phyloP scores from a whole-genome alignment of 2,888 invertebrate genomes.

The Chrysomela aeneicollis region DNA sequence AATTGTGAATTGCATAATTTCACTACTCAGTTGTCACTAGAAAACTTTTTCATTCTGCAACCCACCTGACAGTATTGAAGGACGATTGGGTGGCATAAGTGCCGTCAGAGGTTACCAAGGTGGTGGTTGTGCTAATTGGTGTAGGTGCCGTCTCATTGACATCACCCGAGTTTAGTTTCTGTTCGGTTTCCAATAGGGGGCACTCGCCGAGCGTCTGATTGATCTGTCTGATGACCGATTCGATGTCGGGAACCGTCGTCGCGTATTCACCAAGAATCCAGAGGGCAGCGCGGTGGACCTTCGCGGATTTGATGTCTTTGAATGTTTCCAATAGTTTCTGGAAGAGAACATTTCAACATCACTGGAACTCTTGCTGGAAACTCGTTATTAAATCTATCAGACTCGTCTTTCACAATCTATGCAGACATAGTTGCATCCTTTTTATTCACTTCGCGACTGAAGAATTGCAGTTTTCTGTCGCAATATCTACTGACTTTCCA shows the following conservation, averaged over 20 bases:
- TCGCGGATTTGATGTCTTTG: constrained; percentile 86
- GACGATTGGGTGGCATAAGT: constrained; percentile 99
- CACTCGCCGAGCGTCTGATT: constrained; percentile 71
- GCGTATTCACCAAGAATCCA: constrained; percentile 99
- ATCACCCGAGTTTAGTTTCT: constrained; percentile 78
- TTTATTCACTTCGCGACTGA: too few species aligned
- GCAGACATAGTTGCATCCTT: too few species aligned
- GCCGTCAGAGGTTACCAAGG: constrained; percentile 96
- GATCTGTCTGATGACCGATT: constrained; percentile 80
- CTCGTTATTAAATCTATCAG: constrained; percentile 1
- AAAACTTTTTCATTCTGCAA: too few species aligned
- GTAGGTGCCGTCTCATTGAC: constrained; percentile 62
- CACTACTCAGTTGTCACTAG: too few species aligned
- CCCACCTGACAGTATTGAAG: constrained; percentile 79
- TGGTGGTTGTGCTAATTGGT: constrained; percentile 54
- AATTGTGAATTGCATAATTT: too few species aligned
- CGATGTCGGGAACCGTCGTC: constrained; percentile 77
- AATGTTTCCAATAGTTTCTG: constrained; percentile 81
- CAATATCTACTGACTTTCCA: too few species aligned
- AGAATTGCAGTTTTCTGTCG: background rate
- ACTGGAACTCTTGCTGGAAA: background rate
- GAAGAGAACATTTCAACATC: constrained; percentile 32
- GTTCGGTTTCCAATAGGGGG: constrained; percentile 70
- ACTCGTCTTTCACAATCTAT: too few species aligned
- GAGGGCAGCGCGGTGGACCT: constrained; percentile 90